phyloP scores from a whole-genome alignment of 1,140 invertebrate species.

The Cherax destructor region DNA sequence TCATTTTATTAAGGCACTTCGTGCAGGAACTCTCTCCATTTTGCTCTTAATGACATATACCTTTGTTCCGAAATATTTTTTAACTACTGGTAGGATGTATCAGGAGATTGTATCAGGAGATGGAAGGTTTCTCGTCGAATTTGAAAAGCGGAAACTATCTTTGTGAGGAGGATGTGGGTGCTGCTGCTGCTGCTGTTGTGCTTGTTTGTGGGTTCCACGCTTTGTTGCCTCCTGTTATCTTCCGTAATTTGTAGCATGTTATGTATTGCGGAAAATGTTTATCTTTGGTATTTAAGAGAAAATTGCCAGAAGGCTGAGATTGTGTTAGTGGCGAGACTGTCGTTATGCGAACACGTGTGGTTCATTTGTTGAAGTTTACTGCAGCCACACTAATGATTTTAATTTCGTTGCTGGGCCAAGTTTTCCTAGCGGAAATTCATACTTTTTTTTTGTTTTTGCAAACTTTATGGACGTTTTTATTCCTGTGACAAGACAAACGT shows the following conservation, averaged over 20 bases:
- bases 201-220: neutral
- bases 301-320: neutral
- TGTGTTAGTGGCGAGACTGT: neutral
- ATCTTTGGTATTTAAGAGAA: neutral
- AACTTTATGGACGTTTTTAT: too few species aligned
- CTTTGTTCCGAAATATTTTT: too few species aligned
- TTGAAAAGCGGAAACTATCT: neutral
- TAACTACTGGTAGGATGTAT: neutral
- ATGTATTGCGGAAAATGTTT: neutral
- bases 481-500: too few species aligned
- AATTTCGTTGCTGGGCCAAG: too few species aligned
- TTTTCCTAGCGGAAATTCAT: too few species aligned
- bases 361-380: neutral
- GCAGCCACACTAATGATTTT: neutral
- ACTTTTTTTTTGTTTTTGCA: too few species aligned
- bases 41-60: too few species aligned
- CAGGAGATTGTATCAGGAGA: neutral
- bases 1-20: too few species aligned
- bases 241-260: neutral
- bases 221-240: neutral
- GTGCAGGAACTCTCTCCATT: too few species aligned
- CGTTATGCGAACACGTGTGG: neutral
- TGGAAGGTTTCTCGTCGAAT: neutral
- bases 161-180: neutral
- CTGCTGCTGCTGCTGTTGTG: neutral